These are phyloP conservation scores for Drosophila tani DNA, from an alignment of 1,140 invertebrate genomes.

Conservation along the genomic window DNA sequence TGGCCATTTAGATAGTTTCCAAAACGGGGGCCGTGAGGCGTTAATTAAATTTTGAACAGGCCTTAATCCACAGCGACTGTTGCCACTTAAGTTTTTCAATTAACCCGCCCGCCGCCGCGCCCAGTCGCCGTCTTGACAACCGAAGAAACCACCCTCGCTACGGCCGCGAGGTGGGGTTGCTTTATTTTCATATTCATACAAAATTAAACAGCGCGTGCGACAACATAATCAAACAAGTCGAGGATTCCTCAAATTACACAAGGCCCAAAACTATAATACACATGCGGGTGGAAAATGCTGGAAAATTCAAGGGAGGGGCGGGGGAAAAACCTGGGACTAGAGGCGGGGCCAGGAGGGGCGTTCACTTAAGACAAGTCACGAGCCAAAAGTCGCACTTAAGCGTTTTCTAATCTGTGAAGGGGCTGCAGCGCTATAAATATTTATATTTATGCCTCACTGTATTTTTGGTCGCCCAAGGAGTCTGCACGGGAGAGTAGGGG, in stretches of 20 bases:
- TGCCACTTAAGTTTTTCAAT: constrained; percentile 83
- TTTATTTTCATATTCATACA: constrained; percentile 80
- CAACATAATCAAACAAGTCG: constrained; percentile 80
- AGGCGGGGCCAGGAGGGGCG: neutral
- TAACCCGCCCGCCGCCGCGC: constrained; percentile 42
- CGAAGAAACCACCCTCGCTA: constrained; percentile 13
- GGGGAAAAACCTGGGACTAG: constrained; percentile 10
- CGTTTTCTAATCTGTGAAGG: constrained; percentile 78
- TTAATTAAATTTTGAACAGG: constrained; percentile 83
- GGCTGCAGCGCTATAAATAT: constrained; percentile 74
- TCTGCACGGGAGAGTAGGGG: neutral
- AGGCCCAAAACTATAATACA: constrained; percentile 72
- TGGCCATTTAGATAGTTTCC: constrained; percentile 56
- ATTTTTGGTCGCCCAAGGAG: constrained; percentile 25
- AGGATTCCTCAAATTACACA: constrained; percentile 74
- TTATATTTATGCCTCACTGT: constrained; percentile 71
- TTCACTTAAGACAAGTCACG: constrained; percentile 82
- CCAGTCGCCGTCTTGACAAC: constrained; percentile 8
- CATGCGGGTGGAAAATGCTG: constrained; percentile 54
- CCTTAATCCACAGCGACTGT: constrained; percentile 75
- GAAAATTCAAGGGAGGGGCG: neutral
- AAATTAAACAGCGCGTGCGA: constrained; percentile 82
- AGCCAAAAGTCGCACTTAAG: constrained; percentile 83
- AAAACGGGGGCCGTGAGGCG: constrained; percentile 37
- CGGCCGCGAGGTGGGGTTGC: constrained; percentile 1